phyloP scores from a whole-genome alignment of 92 coral and sea anemone species.

The Phenganax subtilis region DNA sequence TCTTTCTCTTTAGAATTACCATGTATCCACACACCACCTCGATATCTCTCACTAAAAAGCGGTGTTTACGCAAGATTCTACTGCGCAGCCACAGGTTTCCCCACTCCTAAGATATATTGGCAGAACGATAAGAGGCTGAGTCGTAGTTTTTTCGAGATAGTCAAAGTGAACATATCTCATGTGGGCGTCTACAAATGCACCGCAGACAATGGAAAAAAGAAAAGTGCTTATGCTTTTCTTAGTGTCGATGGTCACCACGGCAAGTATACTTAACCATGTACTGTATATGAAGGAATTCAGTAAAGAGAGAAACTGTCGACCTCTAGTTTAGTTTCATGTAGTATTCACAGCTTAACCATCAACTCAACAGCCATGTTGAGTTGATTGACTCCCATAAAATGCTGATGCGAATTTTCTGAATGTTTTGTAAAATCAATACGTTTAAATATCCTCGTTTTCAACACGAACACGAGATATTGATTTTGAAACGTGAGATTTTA shows the following conservation, averaged over 20 bases:
- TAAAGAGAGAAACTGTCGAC: too few relatives aligned
- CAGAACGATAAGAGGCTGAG: not conserved
- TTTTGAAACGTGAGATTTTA: too few relatives aligned
- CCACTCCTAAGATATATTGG: conserved; percentile 1
- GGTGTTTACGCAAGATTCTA: conserved; percentile 35
- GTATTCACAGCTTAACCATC: too few relatives aligned
- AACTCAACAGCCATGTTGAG: too few relatives aligned
- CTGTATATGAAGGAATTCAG: not conserved
- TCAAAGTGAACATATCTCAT: conserved; percentile 12
- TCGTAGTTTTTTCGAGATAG: not conserved
- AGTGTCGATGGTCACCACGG: conserved; percentile 23
- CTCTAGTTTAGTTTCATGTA: too few relatives aligned
- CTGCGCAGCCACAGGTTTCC: conserved; percentile 18
- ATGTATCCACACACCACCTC: conserved; percentile 38
- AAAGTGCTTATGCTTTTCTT: conserved; percentile 18
- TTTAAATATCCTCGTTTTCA: too few relatives aligned
- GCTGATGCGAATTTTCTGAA: too few relatives aligned
- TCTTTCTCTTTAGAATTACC: conserved; percentile 13
- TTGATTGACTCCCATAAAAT: too few relatives aligned
- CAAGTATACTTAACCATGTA: not conserved
- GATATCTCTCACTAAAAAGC: conserved; percentile 13
- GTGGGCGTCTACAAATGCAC: conserved; percentile 28
- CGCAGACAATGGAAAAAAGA: not conserved
- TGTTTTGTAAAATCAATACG: too few relatives aligned
- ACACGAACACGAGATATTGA: too few relatives aligned